A percentile compares a stretch with the other conserved stretches of the same genome.
Evolutionary conservation across 1,140 invertebrate species (phyloP).

Genomic region (Papilio dardanus): DNA sequence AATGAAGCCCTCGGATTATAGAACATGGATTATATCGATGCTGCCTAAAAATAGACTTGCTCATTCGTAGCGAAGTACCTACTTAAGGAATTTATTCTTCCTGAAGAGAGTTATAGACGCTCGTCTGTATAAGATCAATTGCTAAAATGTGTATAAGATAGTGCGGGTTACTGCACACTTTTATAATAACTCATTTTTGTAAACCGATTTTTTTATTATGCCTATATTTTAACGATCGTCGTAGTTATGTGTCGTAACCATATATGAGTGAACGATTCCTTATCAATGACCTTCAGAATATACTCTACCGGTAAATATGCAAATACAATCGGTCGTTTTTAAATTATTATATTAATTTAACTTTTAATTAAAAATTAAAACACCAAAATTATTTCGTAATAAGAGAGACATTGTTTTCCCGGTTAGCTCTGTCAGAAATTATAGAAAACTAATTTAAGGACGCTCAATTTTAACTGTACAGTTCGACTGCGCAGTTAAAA

Average conservation of each 20-base stretch:
- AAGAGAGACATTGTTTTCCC: too few species aligned
- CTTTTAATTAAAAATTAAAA: neutral
- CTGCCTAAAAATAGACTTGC: too few species aligned
- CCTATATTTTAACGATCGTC: conserved; percentile 28
- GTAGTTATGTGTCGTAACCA: conserved; percentile 27
- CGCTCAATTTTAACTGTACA: too few species aligned
- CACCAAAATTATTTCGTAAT: too few species aligned
- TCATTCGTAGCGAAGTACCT: neutral
- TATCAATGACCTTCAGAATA: conserved; percentile 72
- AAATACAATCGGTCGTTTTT: conserved; percentile 42
- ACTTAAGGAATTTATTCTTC: neutral
- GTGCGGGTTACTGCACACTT: neutral
- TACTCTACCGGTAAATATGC: conserved; percentile 48
- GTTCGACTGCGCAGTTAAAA: too few species aligned
- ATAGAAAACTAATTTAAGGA: too few species aligned
- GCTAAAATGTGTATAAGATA: neutral
- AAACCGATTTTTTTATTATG: neutral
- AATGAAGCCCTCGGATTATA: too few species aligned
- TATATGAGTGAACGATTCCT: conserved; percentile 55
- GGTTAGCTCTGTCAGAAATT: too few species aligned
- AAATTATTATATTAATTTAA: neutral
- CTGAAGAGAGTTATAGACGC: neutral
- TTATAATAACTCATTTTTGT: neutral
- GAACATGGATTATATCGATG: too few species aligned
- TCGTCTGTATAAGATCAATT: neutral